Percentiles rank a stretch among this genome's conserved stretches.
Conservation (phyloP, 2,797 vertebrate genomes). For the Zenarchopterus dispar region DNA sequence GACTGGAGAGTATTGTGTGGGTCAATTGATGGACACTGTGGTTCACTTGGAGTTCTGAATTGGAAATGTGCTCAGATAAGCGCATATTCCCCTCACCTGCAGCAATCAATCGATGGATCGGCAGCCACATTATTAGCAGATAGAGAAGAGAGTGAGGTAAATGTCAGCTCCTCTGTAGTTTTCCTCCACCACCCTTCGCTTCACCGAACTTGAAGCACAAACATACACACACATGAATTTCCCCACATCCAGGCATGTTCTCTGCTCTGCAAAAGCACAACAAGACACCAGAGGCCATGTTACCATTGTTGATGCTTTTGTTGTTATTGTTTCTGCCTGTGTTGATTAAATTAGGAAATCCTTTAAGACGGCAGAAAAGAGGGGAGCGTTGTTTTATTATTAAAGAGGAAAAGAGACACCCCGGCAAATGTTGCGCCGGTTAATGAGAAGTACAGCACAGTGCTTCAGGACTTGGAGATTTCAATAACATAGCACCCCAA, state of each 20-base stretch:
- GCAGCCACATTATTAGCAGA: conserved; percentile 32
- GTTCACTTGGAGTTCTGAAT: conserved; percentile 28
- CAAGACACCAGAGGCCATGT: conserved; percentile 78
- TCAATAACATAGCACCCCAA: conserved; percentile 78
- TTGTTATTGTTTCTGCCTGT: conserved; percentile 80
- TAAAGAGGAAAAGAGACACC: conserved; percentile 80
- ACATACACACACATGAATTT: conserved; percentile 22
- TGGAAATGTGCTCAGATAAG: conserved; percentile 34
- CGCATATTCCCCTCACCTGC: conserved; percentile 9
- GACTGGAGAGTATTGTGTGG: conserved; percentile 29
- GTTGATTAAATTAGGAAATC: conserved; percentile 82
- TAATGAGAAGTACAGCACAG: conserved; percentile 81
- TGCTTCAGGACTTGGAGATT: conserved; percentile 81
- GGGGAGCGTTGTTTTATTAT: conserved; percentile 79
- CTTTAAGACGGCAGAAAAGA: conserved; percentile 82
- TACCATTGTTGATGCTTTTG: conserved; percentile 78
- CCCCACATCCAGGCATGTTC: conserved; percentile 51
- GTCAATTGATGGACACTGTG: conserved; percentile 62
- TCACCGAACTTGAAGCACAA: conserved; percentile 14
- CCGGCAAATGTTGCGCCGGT: conserved; percentile 69
- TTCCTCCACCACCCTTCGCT: conserved; percentile 21
- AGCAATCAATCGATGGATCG: conserved; percentile 45
- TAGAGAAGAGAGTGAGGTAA: conserved; percentile 32
- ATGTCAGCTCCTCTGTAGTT: conserved; percentile 24
- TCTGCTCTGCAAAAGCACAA: conserved; percentile 63